Evolutionary conservation across 2,113 vertebrate species (phyloP), one percentile per base, ranked within the genome.

Genomic region (Phrynosoma platyrhinos): DNA sequence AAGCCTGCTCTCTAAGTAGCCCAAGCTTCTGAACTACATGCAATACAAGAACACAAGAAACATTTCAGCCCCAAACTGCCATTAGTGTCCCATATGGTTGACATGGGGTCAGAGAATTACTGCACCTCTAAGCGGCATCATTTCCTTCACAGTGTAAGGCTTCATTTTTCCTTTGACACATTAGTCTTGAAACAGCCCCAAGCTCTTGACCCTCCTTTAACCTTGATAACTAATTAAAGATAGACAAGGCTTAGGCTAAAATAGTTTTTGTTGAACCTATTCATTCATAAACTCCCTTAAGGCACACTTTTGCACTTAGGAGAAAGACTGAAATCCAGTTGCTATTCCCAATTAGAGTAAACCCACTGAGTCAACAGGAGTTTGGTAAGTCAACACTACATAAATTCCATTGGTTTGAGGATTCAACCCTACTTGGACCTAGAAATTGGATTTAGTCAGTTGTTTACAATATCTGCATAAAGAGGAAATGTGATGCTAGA

Each of bases 181-280:
- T 96, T 92, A 93, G 90, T 95, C 93, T 86, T 91, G 92, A 93
- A 94, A 91, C 84, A 94, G 93, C 96, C 94, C 88, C 89, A 91
- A 95, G 96, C 95, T 93, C 58, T 88, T 96, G 96, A 96, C 89
- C 91, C 83, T 90, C 55, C 90, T 95, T 95, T 97, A 96, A 97
- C 96, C 96, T 90, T 92, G 85, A 84, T 95, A 96, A 96, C 96
- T 97, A 97, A 97, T 97, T 97, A 97, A 97, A 97, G 96, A 93
- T 95, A 96, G 95, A 97, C 95, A 96, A 95, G 94, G 90, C 93
- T 95, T 93, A 95, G 91, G 89, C 92, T 95, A 94, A 97, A 96
- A 95, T 91, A 95, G 94, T 96, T 97, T 94, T 94, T 89, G 93
- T 96, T 96, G 94, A 96, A 95, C 83, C 95, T 95, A 95, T 96